Evolutionary conservation across 2,888 invertebrate genomes (phyloP).

Genomic region (Ennomos fuscantarius): DNA sequence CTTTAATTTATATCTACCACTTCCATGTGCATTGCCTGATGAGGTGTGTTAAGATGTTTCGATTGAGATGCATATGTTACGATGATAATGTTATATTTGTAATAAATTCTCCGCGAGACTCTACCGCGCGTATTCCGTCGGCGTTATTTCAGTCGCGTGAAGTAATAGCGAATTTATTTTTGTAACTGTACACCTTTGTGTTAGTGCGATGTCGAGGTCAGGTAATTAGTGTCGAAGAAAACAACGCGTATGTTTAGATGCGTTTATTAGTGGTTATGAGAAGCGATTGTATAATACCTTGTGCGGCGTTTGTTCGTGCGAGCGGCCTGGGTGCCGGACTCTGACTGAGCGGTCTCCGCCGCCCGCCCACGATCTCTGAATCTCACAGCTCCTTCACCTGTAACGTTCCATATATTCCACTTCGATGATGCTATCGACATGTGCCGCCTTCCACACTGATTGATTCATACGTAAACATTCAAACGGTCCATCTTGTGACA

Average conservation of each 20-base stretch:
- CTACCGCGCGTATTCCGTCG: slow-evolving; percentile 38
- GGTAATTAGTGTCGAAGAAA: slow-evolving; percentile 68
- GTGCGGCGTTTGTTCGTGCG: slow-evolving; percentile 82
- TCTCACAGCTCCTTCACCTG: slow-evolving; percentile 67
- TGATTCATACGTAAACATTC: slow-evolving; percentile 40
- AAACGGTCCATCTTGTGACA: slow-evolving; percentile 2
- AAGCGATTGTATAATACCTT: slow-evolving; percentile 74
- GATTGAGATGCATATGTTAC: slow-evolving; percentile 6
- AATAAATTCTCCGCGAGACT: slow-evolving; percentile 23
- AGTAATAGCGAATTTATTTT: slow-evolving; percentile 77
- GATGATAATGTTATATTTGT: slow-evolving; percentile 17
- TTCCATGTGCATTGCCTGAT: slow-evolving; percentile 4
- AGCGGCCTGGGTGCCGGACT: slow-evolving; percentile 80
- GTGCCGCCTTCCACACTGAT: slow-evolving; percentile 38
- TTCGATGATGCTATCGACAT: slow-evolving; percentile 48
- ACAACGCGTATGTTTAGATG: slow-evolving; percentile 61
- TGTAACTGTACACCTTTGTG: slow-evolving; percentile 72
- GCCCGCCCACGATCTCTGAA: slow-evolving; percentile 68
- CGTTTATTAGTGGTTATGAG: slow-evolving; percentile 76
- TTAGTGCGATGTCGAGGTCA: slow-evolving; percentile 70
- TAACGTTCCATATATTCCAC: slow-evolving; percentile 62
- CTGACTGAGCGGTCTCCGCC: slow-evolving; percentile 69
- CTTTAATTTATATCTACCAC: slow-evolving; percentile 4
- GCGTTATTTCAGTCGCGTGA: slow-evolving; percentile 77
- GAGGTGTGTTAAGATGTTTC: neutral